Base-by-base conservation (phyloP, 2,113 vertebrate genomes). In the Ondatra zibethicus region DNA sequence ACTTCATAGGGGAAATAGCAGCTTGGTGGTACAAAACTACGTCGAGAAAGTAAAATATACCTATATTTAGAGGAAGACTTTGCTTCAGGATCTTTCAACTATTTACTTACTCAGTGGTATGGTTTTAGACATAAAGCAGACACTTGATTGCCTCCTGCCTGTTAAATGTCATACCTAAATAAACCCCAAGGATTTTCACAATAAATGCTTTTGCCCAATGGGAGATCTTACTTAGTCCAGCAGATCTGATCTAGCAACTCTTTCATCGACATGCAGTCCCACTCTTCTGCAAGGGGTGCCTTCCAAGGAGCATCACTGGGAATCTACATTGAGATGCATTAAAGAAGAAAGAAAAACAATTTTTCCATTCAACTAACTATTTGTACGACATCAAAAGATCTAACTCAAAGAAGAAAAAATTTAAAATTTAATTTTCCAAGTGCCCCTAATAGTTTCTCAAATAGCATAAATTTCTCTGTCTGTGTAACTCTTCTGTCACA, bases 231-330 rank as follows among this genome's bases (percentile, higher is more conserved):
- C 99, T 98, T 98, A 92, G 99, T 99, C 99, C 99, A 99, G 98
- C 99, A 99, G 95, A 98, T 95, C 65, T 99, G 99, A 78, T 99
- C 98, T 92, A 99, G 98, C 3, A 99, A 98, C 88, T 99, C 97
- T 97, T 99, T 98, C 99, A 99, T 99, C 91, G 99, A 99, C 99
- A 99, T 99, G 97, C 99, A 99, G 98, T 99, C 99, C 99, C 99
- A 99, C 95, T 99, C 99, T 95, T 99, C 99, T 4, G 99, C 99
- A 97, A 96, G 99, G 23, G 99, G 99, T 33, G 99, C 99, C 68
- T 98, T 99, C 99, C 99, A 99, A 0, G 99, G 99, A 42, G 99
- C 99, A 27, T 99, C 99, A 92, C 31, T 99, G 61, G 99, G 99
- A 98, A 99, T 99, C 99, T 99, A 97, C 61, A 94, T 96, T 78